Evolutionary conservation across 1,140 invertebrate species (phyloP), one percentile per base, ranked within the genome.

Genomic region (Lycorma delicatula): DNA sequence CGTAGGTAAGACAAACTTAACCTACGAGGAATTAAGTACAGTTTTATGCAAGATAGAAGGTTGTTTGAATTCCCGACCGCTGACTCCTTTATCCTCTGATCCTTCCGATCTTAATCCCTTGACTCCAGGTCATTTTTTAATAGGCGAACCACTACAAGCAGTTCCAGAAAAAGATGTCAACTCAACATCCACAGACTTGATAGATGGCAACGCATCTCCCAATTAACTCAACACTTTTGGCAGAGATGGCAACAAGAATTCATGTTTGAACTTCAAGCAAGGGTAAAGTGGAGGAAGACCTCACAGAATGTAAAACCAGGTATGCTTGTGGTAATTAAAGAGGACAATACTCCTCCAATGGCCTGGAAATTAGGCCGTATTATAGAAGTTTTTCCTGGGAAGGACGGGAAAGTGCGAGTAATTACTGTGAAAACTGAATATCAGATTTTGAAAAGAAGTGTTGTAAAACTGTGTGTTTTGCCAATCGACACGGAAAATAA

Each of bases 281-380:
- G 65, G n/a, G 9, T 27, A 9, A 69, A 68, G 51, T 68, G 69
- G 66, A 46, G 16, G 7, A 27, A 27, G 2, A 22, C 44, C 6
- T 20, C 57, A 60, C 22, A 29, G 7, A 61, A 66, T 31, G n/a
- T 66, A 13, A 58, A 66, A 47, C 41, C 64, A 13, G 63, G 64
- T 26, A 46, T 60, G 6, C 22, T 74, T 6, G 72, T 73, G 13
- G 18, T 73, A 1, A n/a, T 73, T 1, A 69, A 69, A 34, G 66
- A 71, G 12, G 64, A 68, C 12, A 62, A 64, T 38, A 36, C 62
- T 13, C 66, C 70, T n/a, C 67, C 69, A n/a, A 23, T 51, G 1
- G 60, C 64, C 36, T 73, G 71, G 70, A 26, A 53, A n/a, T 26
- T 71, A 20, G 69, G 59, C 23, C 51, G 67, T 22, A 65, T 73